phyloP scores from a whole-genome alignment of 2,888 invertebrate species.

The Drosophila paucipuncta region DNA sequence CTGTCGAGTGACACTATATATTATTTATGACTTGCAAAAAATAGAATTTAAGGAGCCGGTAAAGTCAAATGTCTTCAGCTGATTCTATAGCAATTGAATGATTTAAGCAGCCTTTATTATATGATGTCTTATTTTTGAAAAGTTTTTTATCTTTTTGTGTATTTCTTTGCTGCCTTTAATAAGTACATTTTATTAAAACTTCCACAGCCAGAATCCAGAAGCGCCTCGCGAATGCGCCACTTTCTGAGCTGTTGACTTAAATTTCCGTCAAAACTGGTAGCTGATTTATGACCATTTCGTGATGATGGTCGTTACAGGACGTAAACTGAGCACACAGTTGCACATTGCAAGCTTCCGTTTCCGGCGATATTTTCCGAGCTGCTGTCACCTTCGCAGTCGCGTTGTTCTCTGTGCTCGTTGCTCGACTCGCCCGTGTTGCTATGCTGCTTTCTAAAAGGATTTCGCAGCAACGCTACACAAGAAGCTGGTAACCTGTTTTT shows the following conservation, averaged over 20 bases:
- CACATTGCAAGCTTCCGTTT: conserved; percentile 58
- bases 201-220: conserved; percentile 7
- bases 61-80: not conserved
- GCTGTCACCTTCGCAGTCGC: conserved; percentile 22
- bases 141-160: conserved; percentile 1
- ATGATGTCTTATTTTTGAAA: conserved; percentile 1
- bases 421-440: not conserved
- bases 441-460: conserved; percentile 52
- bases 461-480: conserved; percentile 27
- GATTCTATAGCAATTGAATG: not conserved
- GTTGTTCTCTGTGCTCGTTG: not conserved
- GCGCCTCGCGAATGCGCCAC: not conserved
- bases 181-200: conserved; percentile 1
- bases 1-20: not conserved
- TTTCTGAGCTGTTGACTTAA: conserved; percentile 47
- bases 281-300: conserved; percentile 67
- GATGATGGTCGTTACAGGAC: conserved; percentile 49
- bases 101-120: not conserved
- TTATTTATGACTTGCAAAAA: not conserved
- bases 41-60: not conserved
- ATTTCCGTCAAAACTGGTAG: conserved; percentile 70
- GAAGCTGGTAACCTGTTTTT: conserved; percentile 60
- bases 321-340: conserved; percentile 64
- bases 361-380: conserved; percentile 41
- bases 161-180: conserved; percentile 24